These are phyloP conservation scores for Cairina moschata DNA, from an alignment of 2,113 vertebrate genomes.

Conservation along the genomic window DNA sequence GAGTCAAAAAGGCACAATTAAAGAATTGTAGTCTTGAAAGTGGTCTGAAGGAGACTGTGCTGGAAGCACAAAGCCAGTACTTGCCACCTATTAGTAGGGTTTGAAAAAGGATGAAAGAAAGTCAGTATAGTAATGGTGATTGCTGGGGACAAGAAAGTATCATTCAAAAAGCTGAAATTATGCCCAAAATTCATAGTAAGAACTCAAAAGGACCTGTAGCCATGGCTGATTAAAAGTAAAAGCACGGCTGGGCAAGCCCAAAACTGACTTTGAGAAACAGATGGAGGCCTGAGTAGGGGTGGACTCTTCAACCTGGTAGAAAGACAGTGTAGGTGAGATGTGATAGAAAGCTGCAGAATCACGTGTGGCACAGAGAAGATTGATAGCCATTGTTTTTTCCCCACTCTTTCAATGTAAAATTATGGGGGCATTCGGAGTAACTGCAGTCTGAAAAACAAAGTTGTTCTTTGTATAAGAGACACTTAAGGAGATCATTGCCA, in stretches of 20 bases:
- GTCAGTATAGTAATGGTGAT: not conserved
- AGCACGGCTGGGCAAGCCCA: not conserved
- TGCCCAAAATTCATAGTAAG: not conserved
- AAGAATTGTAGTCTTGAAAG: not conserved
- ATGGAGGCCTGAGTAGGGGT: not conserved
- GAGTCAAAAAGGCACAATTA: not conserved
- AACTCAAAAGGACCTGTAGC: not conserved
- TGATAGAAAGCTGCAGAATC: not conserved
- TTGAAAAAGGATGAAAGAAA: not conserved
- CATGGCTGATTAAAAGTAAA: not conserved
- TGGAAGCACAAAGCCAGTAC: not conserved
- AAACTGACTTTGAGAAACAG: not conserved
- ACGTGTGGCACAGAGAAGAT: not conserved
- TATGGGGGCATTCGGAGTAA: fast-evolving
- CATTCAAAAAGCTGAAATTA: not conserved
- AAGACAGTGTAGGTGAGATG: not conserved
- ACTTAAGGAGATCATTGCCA: not conserved
- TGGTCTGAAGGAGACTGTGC: not conserved
- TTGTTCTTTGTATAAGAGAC: not conserved
- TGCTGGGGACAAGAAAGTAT: not conserved
- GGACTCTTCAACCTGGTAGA: not conserved
- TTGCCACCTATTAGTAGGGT: not conserved
- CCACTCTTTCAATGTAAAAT: not conserved
- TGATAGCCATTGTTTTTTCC: not conserved
- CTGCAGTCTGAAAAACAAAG: not conserved